Evolutionary conservation across 2,888 invertebrate species (phyloP).

Genomic region (Sinohyriopsis cumingii): DNA sequence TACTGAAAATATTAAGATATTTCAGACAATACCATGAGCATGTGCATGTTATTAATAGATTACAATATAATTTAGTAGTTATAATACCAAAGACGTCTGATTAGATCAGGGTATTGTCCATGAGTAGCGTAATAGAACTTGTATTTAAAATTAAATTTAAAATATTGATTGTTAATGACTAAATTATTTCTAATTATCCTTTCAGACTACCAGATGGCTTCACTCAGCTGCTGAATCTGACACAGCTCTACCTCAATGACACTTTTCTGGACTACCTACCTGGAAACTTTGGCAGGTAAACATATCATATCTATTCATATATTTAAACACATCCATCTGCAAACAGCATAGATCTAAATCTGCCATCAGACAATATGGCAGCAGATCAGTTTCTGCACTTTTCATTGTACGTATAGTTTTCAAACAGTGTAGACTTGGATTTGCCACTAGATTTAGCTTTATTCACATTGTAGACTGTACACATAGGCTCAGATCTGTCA

Average conservation of each 20-base stretch:
- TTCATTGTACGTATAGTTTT: background rate
- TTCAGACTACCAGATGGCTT: slow-evolving; percentile 88
- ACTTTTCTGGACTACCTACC: slow-evolving; percentile 94
- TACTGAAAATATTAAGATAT: too few species aligned
- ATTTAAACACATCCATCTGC: background rate
- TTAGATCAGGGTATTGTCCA: background rate
- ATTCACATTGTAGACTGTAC: too few species aligned
- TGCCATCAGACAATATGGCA: too few species aligned
- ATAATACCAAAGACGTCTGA: too few species aligned
- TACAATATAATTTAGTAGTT: too few species aligned
- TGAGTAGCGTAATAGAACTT: background rate
- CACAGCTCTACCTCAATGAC: slow-evolving; percentile 92
- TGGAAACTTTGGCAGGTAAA: slow-evolving; percentile 87
- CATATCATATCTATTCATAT: background rate
- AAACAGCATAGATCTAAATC: too few species aligned
- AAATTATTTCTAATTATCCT: slow-evolving; percentile 2
- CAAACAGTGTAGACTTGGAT: background rate
- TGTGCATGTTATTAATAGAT: too few species aligned
- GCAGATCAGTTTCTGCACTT: background rate
- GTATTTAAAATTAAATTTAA: slow-evolving; percentile 7
- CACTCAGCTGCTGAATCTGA: slow-evolving; percentile 88
- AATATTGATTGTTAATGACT: slow-evolving; percentile 1
- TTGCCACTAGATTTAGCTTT: too few species aligned
- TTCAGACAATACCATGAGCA: too few species aligned
- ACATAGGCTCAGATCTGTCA: too few species aligned